Evolutionary conservation across 2,113 vertebrate genomes (phyloP), one percentile per base, ranked within the genome.

Genomic region (Neodon shergylaensis): DNA sequence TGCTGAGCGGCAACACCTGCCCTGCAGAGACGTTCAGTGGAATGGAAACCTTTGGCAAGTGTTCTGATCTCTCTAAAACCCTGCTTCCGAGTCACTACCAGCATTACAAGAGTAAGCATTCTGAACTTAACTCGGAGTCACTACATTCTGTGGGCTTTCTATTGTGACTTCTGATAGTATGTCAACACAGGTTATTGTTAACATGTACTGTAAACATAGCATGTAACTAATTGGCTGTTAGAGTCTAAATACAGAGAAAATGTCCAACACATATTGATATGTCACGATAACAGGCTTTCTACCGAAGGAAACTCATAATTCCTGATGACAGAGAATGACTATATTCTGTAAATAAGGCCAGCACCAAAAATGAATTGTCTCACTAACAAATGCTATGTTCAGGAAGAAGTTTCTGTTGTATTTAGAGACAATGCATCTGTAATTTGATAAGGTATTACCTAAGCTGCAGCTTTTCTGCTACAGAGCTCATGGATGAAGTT

Each of bases 381-480:
- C 14, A 77, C 70, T 74, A 89, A 33, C 28, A 91, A 86, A 28
- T 28, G 73, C 39, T 21, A 74, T 17, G 17, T 83, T 74, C 44
- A 94, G 28, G 10, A 54, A 49, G 63, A 70, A 36, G 61, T 63
- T 21, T 21, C 49, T 91, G 9, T 17, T 66, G 5, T 73, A 7
- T 79, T 74, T 68, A 83, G 79, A 89, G 81, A 36, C 76, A 47
- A 86, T 54, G 63, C n/a, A n/a, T 31, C 44, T 89, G 5, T 72
- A 93, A 93, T 63, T 74, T 39, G 61, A 54, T 54, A 84, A 77
- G 39, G 36, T 91, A 88, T 54, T 52, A 86, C n/a, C 44, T 65
- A 26, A 88, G 73, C 73, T 91, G 5, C n/a, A 81, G 24, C 94
- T 94, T 88, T 92, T 54, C 91, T 96, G 61, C 90, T 88, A 74